A percentile compares a stretch with the other conserved stretches of the same genome.
These are phyloP conservation scores for Vannuccia rotundouncinata DNA, from an alignment of 2,888 invertebrate genomes.

Conservation along the genomic window DNA sequence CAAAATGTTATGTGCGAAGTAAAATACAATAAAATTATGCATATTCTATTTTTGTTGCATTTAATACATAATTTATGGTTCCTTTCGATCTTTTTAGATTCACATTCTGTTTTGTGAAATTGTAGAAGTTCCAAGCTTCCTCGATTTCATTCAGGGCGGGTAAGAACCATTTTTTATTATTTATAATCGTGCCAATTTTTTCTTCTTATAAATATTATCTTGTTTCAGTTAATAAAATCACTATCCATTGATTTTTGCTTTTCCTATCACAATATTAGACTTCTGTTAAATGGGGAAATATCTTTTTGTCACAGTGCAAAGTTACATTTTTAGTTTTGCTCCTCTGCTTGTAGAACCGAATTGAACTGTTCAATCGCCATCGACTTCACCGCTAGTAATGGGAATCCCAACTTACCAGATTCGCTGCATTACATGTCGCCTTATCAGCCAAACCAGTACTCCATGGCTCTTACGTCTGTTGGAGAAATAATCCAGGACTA, in stretches of 20 bases:
- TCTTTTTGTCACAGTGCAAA: too few species aligned
- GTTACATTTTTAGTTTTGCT: too few species aligned
- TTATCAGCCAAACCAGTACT: constrained; percentile 58
- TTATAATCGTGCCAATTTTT: too few species aligned
- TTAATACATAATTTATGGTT: constrained; percentile 45
- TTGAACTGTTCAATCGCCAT: constrained; percentile 58
- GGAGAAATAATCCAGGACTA: constrained; percentile 59
- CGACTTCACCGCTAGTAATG: constrained; percentile 59
- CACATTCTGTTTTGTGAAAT: constrained; percentile 41
- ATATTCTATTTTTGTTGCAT: background rate
- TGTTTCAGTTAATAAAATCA: too few species aligned
- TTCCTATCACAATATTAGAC: too few species aligned
- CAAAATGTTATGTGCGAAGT: too few species aligned
- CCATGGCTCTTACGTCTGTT: constrained; percentile 57
- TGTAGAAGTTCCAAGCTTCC: constrained; percentile 57
- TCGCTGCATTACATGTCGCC: constrained; percentile 56
- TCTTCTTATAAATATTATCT: too few species aligned
- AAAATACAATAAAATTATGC: background rate
- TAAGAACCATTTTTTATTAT: too few species aligned
- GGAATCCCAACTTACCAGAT: constrained; percentile 51
- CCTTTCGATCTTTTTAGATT: constrained; percentile 42
- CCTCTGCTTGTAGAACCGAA: constrained; percentile 56
- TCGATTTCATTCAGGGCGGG: constrained; percentile 62
- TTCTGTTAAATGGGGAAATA: too few species aligned
- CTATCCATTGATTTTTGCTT: too few species aligned